These are phyloP conservation scores for Formica aserva DNA, from an alignment of 2,888 invertebrate species.

Conservation along the genomic window DNA sequence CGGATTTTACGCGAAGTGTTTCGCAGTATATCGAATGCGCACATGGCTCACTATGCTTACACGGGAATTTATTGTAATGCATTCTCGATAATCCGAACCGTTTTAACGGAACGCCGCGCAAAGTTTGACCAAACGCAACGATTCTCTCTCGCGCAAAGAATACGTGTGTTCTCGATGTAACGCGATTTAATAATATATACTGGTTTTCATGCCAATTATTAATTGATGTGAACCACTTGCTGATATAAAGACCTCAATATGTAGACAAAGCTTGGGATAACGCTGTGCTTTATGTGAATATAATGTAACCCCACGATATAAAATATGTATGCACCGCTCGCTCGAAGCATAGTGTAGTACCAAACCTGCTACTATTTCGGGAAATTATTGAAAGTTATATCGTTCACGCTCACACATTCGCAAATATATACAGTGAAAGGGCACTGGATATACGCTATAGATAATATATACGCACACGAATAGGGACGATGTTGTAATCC, in stretches of 20 bases:
- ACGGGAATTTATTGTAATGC: constrained; percentile 77
- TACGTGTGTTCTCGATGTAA: constrained; percentile 43
- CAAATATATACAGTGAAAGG: not conserved
- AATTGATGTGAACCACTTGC: constrained; percentile 26
- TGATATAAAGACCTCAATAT: constrained; percentile 14
- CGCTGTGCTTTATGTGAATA: constrained; percentile 35
- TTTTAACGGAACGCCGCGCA: constrained; percentile 77
- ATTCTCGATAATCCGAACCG: constrained; percentile 77
- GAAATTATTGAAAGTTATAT: constrained; percentile 46
- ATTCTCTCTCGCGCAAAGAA: constrained; percentile 35
- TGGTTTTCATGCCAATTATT: constrained; percentile 11
- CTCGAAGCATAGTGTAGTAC: not conserved
- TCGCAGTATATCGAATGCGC: constrained; percentile 61
- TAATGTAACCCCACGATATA: constrained; percentile 27
- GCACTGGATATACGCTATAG: not conserved
- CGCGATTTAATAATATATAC: constrained; percentile 19
- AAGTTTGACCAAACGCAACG: constrained; percentile 73
- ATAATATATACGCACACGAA: constrained; percentile 39
- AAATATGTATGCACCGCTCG: constrained; percentile 13
- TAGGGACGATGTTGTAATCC: constrained; percentile 45
- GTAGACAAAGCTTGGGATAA: constrained; percentile 28
- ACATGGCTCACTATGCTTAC: constrained; percentile 72
- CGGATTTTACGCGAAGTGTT: constrained; percentile 74
- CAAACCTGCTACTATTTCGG: not conserved
- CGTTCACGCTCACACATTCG: not conserved